These are phyloP conservation scores for Zootermopsis nevadensis DNA, from an alignment of 2,888 invertebrate species.

Conservation along the genomic window DNA sequence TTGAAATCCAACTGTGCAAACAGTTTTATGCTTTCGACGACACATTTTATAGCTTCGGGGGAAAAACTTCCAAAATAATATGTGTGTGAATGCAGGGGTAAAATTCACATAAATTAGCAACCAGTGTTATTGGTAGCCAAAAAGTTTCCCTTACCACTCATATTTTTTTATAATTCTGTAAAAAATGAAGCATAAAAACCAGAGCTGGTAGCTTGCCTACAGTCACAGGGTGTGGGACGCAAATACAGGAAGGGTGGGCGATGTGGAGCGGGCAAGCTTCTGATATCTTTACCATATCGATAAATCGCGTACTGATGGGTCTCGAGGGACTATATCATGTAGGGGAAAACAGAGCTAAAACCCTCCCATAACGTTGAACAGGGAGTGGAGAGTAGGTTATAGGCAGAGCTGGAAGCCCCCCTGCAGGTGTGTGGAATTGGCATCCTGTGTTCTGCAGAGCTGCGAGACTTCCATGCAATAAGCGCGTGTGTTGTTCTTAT, in stretches of 20 bases:
- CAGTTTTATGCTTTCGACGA: background rate
- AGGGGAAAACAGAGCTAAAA: slow-evolving; percentile 6
- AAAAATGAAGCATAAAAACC: slow-evolving; percentile 3
- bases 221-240: background rate
- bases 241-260: background rate
- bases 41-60: background rate
- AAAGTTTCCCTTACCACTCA: background rate
- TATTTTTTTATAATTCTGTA: background rate
- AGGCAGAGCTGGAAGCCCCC: background rate
- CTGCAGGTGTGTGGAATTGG: slow-evolving; percentile 8
- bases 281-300: slow-evolving; percentile 8
- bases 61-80: background rate
- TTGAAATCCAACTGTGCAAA: background rate
- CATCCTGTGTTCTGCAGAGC: background rate
- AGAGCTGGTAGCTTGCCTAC: background rate
- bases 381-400: background rate
- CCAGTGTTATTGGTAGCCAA: slow-evolving; percentile 5
- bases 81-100: background rate
- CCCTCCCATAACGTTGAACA: background rate
- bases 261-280: background rate
- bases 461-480: background rate
- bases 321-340: background rate
- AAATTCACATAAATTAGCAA: slow-evolving; percentile 8
- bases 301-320: background rate
- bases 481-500: background rate